Conservation (phyloP, 2,797 vertebrate genomes). For the Anabas testudineus region DNA sequence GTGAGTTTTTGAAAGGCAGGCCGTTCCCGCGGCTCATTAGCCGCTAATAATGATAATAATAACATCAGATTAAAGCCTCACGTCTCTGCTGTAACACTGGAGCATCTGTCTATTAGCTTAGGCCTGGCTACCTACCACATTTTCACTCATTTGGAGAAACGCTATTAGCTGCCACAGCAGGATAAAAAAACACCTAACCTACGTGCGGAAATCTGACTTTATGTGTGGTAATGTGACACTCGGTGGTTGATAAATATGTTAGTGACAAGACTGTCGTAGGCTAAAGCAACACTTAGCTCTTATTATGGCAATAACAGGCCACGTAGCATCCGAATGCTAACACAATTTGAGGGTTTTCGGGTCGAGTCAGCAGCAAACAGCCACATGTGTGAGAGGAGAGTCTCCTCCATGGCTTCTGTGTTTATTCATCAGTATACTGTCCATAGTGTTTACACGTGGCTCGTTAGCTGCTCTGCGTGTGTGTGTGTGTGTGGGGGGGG, state of each 20-base stretch:
- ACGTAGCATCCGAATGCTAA: slow-evolving; percentile 54
- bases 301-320: slow-evolving; percentile 41
- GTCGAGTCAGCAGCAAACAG: neutral
- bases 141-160: neutral
- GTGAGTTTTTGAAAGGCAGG: slow-evolving; percentile 80
- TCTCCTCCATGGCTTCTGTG: neutral
- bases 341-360: neutral
- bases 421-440: neutral
- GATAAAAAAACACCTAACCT: fast-evolving
- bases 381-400: fast-evolving
- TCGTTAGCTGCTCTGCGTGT: neutral
- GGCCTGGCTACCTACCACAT: slow-evolving; percentile 51
- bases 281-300: slow-evolving; percentile 18
- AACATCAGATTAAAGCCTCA: neutral
- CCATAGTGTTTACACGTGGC: neutral
- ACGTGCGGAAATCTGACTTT: neutral
- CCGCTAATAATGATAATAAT: slow-evolving; percentile 24
- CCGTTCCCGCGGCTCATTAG: slow-evolving; percentile 8
- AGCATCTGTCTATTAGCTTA: slow-evolving; percentile 59
- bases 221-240: neutral
- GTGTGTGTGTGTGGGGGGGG: neutral
- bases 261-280: neutral
- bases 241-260: neutral
- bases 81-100: slow-evolving; percentile 15
- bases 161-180: fast-evolving